Percentiles rank a stretch among this genome's conserved stretches.
These are phyloP conservation scores for Cephus sareptanus DNA, from an alignment of 2,888 invertebrate genomes.

Conservation along the genomic window DNA sequence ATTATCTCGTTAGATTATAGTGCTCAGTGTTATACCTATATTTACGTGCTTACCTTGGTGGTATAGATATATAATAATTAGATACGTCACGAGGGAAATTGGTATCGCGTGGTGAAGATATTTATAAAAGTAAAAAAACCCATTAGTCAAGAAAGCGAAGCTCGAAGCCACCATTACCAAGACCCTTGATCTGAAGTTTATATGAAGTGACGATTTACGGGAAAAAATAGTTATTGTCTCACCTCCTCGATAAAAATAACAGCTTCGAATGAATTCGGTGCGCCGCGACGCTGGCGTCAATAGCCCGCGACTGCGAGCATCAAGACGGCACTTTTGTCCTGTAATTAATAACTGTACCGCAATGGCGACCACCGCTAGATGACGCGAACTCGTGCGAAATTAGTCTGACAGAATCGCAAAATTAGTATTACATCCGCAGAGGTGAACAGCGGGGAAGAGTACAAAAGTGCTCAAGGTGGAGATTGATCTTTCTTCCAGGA, in stretches of 20 bases:
- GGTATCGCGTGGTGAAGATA: not conserved
- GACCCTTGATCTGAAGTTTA: slow-evolving; percentile 25
- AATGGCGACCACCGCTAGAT: slow-evolving; percentile 7
- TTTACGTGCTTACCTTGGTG: not conserved
- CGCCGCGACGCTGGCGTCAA: slow-evolving; percentile 14
- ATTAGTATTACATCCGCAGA: not conserved
- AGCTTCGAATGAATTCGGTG: slow-evolving; percentile 27
- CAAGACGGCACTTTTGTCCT: slow-evolving; percentile 32
- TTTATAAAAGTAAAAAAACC: not conserved
- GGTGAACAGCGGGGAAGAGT: not conserved
- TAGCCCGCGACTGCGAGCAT: slow-evolving; percentile 5
- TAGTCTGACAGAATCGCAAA: not conserved
- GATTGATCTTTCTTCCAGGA: not conserved
- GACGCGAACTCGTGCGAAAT: not conserved
- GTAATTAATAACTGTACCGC: slow-evolving; percentile 35
- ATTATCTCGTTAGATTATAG: not conserved
- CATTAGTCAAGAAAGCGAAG: slow-evolving; percentile 17
- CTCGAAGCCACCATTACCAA: not conserved
- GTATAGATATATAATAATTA: not conserved
- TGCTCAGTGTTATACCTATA: not conserved
- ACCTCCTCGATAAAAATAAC: slow-evolving; percentile 19
- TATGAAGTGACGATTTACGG: not conserved
- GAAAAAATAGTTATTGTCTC: not conserved
- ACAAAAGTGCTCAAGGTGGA: not conserved
- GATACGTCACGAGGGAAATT: not conserved